phyloP scores from a whole-genome alignment of 2,113 vertebrate species.

The Pollachius pollachius region DNA sequence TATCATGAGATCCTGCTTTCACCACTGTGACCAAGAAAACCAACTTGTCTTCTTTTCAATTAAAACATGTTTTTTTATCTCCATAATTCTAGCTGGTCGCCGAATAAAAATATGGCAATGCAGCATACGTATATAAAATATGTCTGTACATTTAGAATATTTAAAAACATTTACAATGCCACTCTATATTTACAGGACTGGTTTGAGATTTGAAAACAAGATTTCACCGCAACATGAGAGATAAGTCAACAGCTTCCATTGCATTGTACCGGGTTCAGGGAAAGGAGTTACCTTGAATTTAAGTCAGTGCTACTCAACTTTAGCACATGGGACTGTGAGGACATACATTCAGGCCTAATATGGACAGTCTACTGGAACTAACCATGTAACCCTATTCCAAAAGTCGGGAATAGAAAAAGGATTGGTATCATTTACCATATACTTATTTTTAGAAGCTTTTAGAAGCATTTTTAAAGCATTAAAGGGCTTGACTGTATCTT shows the following conservation, averaged over 20 bases:
- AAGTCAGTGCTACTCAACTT: conserved; percentile 48
- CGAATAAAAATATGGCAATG: conserved; percentile 76
- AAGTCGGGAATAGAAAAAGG: conserved; percentile 17
- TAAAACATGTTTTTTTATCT: no score
- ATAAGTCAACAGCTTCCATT: conserved; percentile 28
- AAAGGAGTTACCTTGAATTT: conserved; percentile 40
- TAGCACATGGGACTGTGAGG: conserved; percentile 15
- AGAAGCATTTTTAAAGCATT: conserved; percentile 46
- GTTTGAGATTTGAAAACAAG: conserved; percentile 20
- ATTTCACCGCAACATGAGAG: conserved; percentile 24
- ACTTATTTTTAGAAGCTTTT: conserved; percentile 24
- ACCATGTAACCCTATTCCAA: conserved; percentile 25
- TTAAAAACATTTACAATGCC: conserved; percentile 76
- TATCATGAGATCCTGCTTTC: no score
- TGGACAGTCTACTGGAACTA: conserved; percentile 9
- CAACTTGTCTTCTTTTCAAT: no score
- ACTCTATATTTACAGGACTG: conserved; percentile 50
- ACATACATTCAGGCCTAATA: conserved; percentile 17
- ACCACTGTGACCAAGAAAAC: no score
- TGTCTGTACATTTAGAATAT: conserved; percentile 79
- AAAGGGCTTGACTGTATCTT: conserved; percentile 33
- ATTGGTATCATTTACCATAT: conserved; percentile 61
- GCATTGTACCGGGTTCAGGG: conserved; percentile 32
- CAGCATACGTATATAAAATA: conserved; percentile 77
- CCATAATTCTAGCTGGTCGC: conserved; percentile 40